Evolutionary conservation across 2,797 vertebrate species (phyloP).

Genomic region (Cynodonichthys magdalenae): DNA sequence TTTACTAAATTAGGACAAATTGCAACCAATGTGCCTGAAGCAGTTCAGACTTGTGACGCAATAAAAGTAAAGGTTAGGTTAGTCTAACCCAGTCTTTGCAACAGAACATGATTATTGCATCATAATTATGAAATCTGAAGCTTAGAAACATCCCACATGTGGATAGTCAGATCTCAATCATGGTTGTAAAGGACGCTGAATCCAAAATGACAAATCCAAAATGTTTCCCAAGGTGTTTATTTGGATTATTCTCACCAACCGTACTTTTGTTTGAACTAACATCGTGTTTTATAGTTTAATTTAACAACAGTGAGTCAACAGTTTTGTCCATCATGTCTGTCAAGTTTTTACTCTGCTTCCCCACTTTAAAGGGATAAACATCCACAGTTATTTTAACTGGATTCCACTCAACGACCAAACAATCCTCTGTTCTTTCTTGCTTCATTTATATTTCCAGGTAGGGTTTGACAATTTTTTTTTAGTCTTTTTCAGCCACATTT

Average conservation of each 20-base stretch:
- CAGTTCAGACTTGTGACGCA: neutral
- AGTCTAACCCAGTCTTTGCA: neutral
- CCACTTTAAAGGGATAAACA: too few relatives aligned
- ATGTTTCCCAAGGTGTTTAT: neutral
- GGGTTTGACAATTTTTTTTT: too few relatives aligned
- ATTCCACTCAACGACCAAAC: too few relatives aligned
- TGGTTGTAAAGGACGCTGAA: neutral
- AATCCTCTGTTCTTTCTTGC: too few relatives aligned
- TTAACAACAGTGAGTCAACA: neutral
- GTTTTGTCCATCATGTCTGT: neutral
- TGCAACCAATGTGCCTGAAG: neutral
- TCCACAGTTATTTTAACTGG: too few relatives aligned
- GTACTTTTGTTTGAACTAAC: neutral
- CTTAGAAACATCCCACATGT: neutral
- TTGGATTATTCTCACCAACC: neutral
- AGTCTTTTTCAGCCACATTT: too few relatives aligned
- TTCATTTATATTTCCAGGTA: too few relatives aligned
- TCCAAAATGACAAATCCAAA: neutral
- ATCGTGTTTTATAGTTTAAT: neutral
- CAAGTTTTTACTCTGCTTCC: too few relatives aligned
- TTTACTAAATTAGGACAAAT: neutral
- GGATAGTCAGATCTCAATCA: neutral
- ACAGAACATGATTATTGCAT: neutral
- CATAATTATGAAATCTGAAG: neutral
- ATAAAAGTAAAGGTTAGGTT: neutral